A percentile compares a stretch with the other conserved stretches of the same genome.
These are phyloP conservation scores for Drosophila truncata DNA, from an alignment of 1,140 invertebrate genomes.

Conservation along the genomic window DNA sequence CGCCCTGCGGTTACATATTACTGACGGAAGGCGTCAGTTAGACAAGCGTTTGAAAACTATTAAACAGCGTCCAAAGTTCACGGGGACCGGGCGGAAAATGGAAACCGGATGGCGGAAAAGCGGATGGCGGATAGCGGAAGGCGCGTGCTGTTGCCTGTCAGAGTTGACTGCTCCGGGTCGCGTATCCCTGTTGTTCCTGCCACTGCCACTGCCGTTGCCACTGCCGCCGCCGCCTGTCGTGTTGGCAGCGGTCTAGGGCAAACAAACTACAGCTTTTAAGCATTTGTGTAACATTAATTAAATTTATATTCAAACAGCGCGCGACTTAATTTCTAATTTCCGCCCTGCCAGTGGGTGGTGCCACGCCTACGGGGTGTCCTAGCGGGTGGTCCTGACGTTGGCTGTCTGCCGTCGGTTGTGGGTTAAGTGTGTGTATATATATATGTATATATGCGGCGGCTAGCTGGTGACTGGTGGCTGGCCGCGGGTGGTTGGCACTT, in stretches of 20 bases:
- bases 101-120: conserved; percentile 56
- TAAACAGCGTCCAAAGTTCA: conserved; percentile 81
- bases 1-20: conserved; percentile 62
- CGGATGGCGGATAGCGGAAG: conserved; percentile 64
- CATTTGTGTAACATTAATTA: conserved; percentile 84
- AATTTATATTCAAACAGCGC: conserved; percentile 84
- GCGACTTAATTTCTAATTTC: conserved; percentile 84
- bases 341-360: conserved; percentile 57
- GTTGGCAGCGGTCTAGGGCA: conserved; percentile 68
- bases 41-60: conserved; percentile 82
- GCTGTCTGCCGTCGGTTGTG: conserved; percentile 39
- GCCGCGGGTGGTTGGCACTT: conserved; percentile 78
- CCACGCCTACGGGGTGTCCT: conserved; percentile 17
- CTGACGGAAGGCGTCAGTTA: conserved; percentile 81
- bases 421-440: conserved; percentile 35
- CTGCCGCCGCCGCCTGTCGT: conserved; percentile 26
- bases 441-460: conserved; percentile 19
- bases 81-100: conserved; percentile 47
- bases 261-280: conserved; percentile 82
- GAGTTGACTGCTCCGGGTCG: conserved; percentile 58
- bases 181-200: conserved; percentile 17
- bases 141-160: conserved; percentile 74
- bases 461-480: conserved; percentile 32
- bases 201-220: conserved; percentile 16
- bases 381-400: conserved; percentile 7